These are phyloP conservation scores for Telenomus remus DNA, from an alignment of 1,140 invertebrate genomes.

Conservation along the genomic window DNA sequence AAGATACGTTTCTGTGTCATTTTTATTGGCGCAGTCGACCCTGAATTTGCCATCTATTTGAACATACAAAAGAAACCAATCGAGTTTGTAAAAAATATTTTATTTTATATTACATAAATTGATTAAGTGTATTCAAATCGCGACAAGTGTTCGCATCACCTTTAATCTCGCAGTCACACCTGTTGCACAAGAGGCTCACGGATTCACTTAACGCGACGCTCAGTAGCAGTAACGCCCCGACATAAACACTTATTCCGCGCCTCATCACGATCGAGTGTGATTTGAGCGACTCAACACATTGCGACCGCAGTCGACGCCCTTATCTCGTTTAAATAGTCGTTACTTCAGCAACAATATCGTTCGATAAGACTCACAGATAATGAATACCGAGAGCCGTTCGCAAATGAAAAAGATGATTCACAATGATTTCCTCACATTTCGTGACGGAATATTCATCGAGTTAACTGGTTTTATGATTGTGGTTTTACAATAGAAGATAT, in stretches of 20 bases:
- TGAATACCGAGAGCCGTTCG: conserved; percentile 8
- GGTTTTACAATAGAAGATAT: too few species aligned
- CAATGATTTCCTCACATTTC: background rate
- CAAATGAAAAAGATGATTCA: conserved; percentile 35
- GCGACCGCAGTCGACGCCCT: background rate
- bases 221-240: conserved; percentile 3
- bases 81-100: background rate
- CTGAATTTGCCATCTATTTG: conserved; percentile 7
- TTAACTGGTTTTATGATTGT: too few species aligned
- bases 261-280: conserved; percentile 19
- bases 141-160: conserved; percentile 12
- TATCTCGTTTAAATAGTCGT: conserved; percentile 41
- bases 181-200: conserved; percentile 22
- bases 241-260: conserved; percentile 16
- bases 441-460: too few species aligned
- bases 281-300: background rate
- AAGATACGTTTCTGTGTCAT: conserved; percentile 9
- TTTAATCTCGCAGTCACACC: conserved; percentile 23
- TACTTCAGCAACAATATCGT: background rate
- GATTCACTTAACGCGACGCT: conserved; percentile 6
- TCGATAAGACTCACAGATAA: conserved; percentile 31
- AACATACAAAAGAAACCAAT: conserved; percentile 7
- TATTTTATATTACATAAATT: too few species aligned
- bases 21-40: conserved; percentile 30
- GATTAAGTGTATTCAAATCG: too few species aligned